Evolutionary conservation across 2,888 invertebrate species (phyloP).

Genomic region (Thymelicus lineola): DNA sequence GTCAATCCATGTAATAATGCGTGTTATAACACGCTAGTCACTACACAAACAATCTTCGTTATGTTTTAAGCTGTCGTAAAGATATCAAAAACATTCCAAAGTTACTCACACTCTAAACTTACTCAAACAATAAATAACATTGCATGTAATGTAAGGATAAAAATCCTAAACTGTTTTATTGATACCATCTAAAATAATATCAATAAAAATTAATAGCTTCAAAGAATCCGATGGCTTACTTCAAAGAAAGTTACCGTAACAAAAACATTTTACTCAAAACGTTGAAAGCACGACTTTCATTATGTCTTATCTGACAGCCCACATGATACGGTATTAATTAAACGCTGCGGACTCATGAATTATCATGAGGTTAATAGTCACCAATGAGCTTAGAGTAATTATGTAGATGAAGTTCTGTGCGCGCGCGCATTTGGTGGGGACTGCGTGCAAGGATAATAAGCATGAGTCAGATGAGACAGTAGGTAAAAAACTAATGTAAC

Average conservation of each 20-base stretch:
- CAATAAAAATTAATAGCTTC: conserved; percentile 6
- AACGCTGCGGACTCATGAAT: conserved; percentile 74
- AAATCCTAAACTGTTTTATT: not conserved
- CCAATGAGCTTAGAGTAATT: conserved; percentile 84
- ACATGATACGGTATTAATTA: conserved; percentile 82
- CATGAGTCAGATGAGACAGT: conserved; percentile 44
- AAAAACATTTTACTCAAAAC: conserved; percentile 36
- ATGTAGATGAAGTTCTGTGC: conserved; percentile 79
- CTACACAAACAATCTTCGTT: not conserved
- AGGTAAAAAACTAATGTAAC: conserved; percentile 38
- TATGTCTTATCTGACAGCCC: conserved; percentile 79
- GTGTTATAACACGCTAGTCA: not conserved
- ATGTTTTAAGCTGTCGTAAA: too few relatives aligned
- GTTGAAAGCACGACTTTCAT: conserved; percentile 59
- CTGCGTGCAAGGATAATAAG: conserved; percentile 45
- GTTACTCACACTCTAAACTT: not conserved
- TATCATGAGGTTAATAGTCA: conserved; percentile 83
- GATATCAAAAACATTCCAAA: not conserved
- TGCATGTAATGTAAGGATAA: not conserved
- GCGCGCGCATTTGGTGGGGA: conserved; percentile 62
- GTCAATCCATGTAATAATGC: conserved; percentile 4
- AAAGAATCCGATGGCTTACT: not conserved
- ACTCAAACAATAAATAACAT: not conserved
- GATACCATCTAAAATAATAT: conserved; percentile 5
- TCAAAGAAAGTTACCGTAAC: conserved; percentile 20